Evolutionary conservation across 2,888 invertebrate species (phyloP).

Genomic region (Busseola fusca): DNA sequence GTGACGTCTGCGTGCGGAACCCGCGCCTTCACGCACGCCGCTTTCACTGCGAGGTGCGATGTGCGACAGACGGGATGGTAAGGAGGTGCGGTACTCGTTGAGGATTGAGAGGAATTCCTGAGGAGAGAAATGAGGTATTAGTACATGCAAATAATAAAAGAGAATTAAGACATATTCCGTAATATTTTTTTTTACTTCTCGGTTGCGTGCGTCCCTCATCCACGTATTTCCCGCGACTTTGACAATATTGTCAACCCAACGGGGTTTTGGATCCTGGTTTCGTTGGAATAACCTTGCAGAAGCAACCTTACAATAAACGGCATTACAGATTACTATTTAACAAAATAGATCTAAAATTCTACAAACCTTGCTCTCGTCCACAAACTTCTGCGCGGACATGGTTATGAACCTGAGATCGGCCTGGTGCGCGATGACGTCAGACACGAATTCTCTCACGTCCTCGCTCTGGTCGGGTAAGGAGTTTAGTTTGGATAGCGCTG

Average conservation of each 20-base stretch:
- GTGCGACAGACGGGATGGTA: constrained; percentile 95
- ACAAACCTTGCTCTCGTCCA: constrained; percentile 95
- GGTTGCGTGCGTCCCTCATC: no score
- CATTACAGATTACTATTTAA: no score
- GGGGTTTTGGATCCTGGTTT: no score
- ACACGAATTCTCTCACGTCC: constrained; percentile 95
- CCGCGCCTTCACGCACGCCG: constrained; percentile 94
- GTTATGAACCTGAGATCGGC: constrained; percentile 98
- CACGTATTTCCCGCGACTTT: no score
- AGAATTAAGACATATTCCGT: no score
- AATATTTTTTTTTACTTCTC: no score
- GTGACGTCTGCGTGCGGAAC: constrained; percentile 93
- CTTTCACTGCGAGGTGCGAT: constrained; percentile 92
- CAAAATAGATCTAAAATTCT: no score
- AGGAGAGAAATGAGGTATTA: not conserved
- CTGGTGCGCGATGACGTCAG: constrained; percentile 98
- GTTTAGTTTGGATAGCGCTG: constrained; percentile 93
- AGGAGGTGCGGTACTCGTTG: constrained; percentile 95
- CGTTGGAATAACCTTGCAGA: not conserved
- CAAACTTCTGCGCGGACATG: constrained; percentile 98
- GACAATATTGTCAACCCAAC: no score
- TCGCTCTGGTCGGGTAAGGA: constrained; percentile 92
- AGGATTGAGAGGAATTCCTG: constrained; percentile 94
- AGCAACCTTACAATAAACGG: not conserved
- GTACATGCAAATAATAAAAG: no score